Conservation (phyloP, 2,113 vertebrate species). For the Thamnophis sirtalis region DNA sequence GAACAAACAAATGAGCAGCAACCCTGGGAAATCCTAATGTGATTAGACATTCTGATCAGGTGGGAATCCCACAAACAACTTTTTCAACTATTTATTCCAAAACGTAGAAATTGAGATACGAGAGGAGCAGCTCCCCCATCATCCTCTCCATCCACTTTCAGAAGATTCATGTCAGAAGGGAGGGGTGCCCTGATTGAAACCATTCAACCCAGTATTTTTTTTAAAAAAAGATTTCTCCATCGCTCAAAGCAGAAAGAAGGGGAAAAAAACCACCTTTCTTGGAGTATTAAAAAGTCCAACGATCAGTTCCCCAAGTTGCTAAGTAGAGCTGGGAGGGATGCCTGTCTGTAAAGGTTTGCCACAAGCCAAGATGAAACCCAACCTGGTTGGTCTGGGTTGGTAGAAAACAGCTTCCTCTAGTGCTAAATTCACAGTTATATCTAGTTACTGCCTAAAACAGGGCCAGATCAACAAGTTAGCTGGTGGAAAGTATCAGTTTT, state of each 20-base stretch:
- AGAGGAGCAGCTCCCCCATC: background rate
- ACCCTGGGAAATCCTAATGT: background rate
- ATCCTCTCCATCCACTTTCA: background rate
- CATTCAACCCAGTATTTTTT: background rate
- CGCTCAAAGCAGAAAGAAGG: background rate
- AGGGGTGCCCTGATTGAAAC: background rate
- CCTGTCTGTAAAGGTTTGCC: background rate
- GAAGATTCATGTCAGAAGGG: background rate
- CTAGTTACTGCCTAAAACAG: background rate
- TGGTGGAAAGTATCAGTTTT: background rate
- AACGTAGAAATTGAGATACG: background rate
- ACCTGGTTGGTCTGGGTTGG: background rate
- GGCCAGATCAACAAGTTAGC: background rate
- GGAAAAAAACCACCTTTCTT: background rate
- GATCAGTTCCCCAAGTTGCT: background rate
- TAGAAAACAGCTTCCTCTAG: background rate
- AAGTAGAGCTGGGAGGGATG: background rate
- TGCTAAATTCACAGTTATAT: background rate
- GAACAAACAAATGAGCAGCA: background rate
- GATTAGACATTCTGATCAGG: background rate
- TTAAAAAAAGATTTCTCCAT: background rate
- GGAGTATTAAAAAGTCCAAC: background rate
- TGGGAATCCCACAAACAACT: background rate
- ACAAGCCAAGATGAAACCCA: background rate
- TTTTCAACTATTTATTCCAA: background rate